Base-by-base conservation (phyloP, 2,888 invertebrate genomes). In the Fissipunctia ypsillon region DNA sequence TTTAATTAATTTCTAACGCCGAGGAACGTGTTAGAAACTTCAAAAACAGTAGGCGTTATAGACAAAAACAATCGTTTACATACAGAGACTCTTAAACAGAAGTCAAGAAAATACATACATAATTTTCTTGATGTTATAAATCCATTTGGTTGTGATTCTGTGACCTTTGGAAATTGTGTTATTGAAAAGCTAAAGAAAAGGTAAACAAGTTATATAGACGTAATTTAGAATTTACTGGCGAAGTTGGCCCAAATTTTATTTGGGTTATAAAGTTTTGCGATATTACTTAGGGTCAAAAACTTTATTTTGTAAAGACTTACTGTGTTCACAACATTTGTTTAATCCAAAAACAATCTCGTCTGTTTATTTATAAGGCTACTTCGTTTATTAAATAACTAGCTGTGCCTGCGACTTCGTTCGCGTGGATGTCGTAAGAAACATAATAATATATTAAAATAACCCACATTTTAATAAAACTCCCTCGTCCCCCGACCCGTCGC, bases 151-250 rank as follows among this genome's bases (percentile, higher is more conserved):
- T 63, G 14, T 22, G 43, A 45, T 0, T 22, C 38, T 61, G 9
- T 63, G 7, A 59, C 50, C 38, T 80, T 69, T 59, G 43, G 12
- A 77, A 70, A 50, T 41, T 7, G 19, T 68, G 43, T 61, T 52
- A 65, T 67, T 76, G 56, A 60, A 68, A 76, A 54, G 28, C 64
- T 63, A 19, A 60, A 61, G 54, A 66, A 61, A 71, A 63, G 16
- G 52, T 60, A 63, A 68, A 73, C 52, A 69, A 65, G 31, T 69
- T 52, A n/a, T 7, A n/a, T 41, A n/a, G n/a, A n/a, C n/a, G n/a
- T n/a, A 67, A 38, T 19, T 67, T 67, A 7, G n/a, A 28, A 50
- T 12, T 7, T 19, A 71, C 22, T 3, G 28, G 5, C 16, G 35
- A 61, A 75, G n/a, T 67, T 19, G 60, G 31, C 45, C 4, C 7